Percentiles rank a stretch among this genome's conserved stretches.
Conservation (phyloP, 2,113 vertebrate genomes). For the Pao palembangensis region DNA sequence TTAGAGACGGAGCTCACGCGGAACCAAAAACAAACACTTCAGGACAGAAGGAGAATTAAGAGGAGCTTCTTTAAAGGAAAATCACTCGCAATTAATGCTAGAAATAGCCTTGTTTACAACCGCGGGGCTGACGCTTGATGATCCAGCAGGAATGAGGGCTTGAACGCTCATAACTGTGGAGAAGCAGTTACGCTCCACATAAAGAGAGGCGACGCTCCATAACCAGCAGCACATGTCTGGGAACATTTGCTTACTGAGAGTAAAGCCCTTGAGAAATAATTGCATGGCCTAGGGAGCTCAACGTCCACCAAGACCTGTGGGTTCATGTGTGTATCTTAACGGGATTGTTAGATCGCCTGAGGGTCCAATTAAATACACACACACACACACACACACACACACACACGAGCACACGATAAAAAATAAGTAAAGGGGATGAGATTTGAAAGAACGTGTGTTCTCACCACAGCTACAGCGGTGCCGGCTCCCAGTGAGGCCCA, state of each 20-base stretch:
- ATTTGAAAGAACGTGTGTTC: conserved; percentile 38
- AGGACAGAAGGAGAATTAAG: conserved; percentile 16
- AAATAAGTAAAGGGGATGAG: background rate
- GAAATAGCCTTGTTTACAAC: conserved; percentile 36
- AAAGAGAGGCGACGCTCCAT: conserved; percentile 3
- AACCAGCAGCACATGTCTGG: conserved; percentile 23
- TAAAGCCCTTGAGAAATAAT: background rate
- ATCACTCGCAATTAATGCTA: conserved; percentile 39
- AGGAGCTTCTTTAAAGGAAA: conserved; percentile 25
- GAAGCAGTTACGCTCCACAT: conserved; percentile 23
- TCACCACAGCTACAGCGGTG: conserved; percentile 82
- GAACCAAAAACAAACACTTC: conserved; percentile 4
- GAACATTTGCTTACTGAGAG: conserved; percentile 14
- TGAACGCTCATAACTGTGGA: conserved; percentile 47
- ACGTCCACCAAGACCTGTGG: background rate
- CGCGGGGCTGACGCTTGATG: conserved; percentile 28
- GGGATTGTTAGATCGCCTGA: too few relatives aligned
- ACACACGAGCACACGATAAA: background rate
- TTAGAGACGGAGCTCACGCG: conserved; percentile 1
- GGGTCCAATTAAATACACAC: background rate
- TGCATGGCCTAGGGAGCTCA: background rate
- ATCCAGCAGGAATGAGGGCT: conserved; percentile 55
- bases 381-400: background rate
- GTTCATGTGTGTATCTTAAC: background rate
- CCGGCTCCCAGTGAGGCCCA: conserved; percentile 86